Evolutionary conservation across 2,797 vertebrate species (phyloP), one percentile per base, ranked within the genome.

Genomic region (Nothura maculosa): DNA sequence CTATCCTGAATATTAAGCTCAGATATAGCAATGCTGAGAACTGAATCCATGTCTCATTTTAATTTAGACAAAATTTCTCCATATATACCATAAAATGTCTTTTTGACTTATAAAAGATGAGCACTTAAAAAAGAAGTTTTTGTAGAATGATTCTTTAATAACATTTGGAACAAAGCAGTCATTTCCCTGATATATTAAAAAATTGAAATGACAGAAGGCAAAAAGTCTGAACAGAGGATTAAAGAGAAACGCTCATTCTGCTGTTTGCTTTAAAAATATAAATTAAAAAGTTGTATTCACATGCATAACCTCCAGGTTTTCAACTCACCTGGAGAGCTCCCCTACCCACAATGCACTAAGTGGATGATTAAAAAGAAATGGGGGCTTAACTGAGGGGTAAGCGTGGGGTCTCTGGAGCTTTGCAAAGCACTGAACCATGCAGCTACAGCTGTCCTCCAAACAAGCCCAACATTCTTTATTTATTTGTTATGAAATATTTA

Each of bases 401-500:
- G 99, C 97, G 96, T 97, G 96, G 98, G 98, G 98, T 99, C 99
- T 99, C 99, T 97, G 96, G 99, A 98, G 99, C 96, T 97, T 98
- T 97, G 96, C 93, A 96, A 98, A 98, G 98, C 98, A 98, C 96
- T 98, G 99, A 98, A 99, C 99, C 99, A 96, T 98, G 98, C 97
- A 97, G 98, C 98, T 99, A 99, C 99, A 99, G 99, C 99, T 99
- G 99, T 99, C 99, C 98, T 99, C 99, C 99, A 99, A 99, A 99
- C 99, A 99, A 98, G 98, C 98, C 98, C 94, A 93, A 98, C 99
- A 99, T 99, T 98, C 99, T 99, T 99, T 99, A 99, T 99, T 99
- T 99, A 99, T 99, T 99, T 99, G 99, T 98, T 98, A 98, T 99
- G 98, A 99, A 99, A 99, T 99, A 99, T 99, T 99, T 98, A 99